These are phyloP conservation scores for Triplophysa dalaica DNA, from an alignment of 2,113 vertebrate genomes.

Conservation along the genomic window DNA sequence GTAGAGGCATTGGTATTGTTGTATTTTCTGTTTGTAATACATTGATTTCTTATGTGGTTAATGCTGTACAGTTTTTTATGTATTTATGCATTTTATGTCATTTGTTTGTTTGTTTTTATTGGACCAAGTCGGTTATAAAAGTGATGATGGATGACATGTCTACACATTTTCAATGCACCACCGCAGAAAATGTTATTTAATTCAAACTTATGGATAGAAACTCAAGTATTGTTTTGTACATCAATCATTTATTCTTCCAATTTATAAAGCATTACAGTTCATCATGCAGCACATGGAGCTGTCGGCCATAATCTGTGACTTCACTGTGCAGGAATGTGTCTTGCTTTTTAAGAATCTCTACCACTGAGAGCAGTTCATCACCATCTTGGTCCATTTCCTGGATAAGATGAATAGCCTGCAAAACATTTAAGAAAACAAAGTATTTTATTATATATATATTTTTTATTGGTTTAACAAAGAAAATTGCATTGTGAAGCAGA, in stretches of 20 bases:
- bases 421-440: conserved; percentile 52
- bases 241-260: not conserved
- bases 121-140: too few relatives aligned
- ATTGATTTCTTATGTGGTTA: too few relatives aligned
- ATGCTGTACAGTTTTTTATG: too few relatives aligned
- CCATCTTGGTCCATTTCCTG: conserved; percentile 90
- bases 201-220: not conserved
- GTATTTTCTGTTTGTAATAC: too few relatives aligned
- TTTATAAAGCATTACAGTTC: conserved; percentile 63
- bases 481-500: not conserved
- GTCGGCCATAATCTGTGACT: conserved; percentile 94
- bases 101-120: too few relatives aligned
- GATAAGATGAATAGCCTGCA: conserved; percentile 88
- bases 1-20: too few relatives aligned
- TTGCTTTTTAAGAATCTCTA: conserved; percentile 87
- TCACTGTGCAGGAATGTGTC: conserved; percentile 93
- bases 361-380: conserved; percentile 82
- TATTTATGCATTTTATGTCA: too few relatives aligned
- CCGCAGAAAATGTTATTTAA: not conserved
- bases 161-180: not conserved
- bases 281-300: conserved; percentile 71
- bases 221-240: not conserved
- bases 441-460: not conserved
- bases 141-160: too few relatives aligned
- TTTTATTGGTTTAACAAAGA: not conserved